Evolutionary conservation across 2,888 invertebrate genomes (phyloP).

Genomic region (Acleris literana): DNA sequence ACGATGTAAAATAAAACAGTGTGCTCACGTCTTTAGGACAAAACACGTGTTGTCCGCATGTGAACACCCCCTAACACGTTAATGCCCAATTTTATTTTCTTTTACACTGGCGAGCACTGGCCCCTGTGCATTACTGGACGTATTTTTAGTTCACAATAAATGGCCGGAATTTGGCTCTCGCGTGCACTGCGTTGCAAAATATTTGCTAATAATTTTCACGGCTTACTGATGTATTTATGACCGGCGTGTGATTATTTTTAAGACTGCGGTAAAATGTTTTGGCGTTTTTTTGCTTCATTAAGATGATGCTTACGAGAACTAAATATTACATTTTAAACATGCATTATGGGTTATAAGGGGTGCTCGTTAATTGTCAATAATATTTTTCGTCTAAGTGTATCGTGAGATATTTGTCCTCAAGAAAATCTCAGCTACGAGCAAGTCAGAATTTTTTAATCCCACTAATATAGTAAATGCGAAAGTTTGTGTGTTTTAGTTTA

Average conservation of each 20-base stretch:
- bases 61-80: slow-evolving; percentile 6
- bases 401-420: too few species aligned
- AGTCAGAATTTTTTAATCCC: too few species aligned
- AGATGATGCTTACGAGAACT: too few species aligned
- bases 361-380: too few species aligned
- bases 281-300: background rate
- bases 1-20: too few species aligned
- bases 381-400: too few species aligned
- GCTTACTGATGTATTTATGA: slow-evolving; percentile 54
- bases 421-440: too few species aligned
- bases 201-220: slow-evolving; percentile 52
- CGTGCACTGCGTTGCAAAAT: slow-evolving; percentile 50
- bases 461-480: too few species aligned
- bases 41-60: slow-evolving; percentile 28
- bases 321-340: too few species aligned
- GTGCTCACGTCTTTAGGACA: background rate
- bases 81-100: slow-evolving; percentile 23
- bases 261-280: slow-evolving; percentile 1
- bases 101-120: slow-evolving; percentile 34
- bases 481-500: too few species aligned
- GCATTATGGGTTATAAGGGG: too few species aligned
- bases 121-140: slow-evolving; percentile 43
- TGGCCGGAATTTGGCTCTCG: slow-evolving; percentile 62
- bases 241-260: slow-evolving; percentile 38
- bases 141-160: slow-evolving; percentile 68